These are phyloP conservation scores for Oscheius sp. DNA, from an alignment of 2,888 invertebrate species.

Conservation along the genomic window DNA sequence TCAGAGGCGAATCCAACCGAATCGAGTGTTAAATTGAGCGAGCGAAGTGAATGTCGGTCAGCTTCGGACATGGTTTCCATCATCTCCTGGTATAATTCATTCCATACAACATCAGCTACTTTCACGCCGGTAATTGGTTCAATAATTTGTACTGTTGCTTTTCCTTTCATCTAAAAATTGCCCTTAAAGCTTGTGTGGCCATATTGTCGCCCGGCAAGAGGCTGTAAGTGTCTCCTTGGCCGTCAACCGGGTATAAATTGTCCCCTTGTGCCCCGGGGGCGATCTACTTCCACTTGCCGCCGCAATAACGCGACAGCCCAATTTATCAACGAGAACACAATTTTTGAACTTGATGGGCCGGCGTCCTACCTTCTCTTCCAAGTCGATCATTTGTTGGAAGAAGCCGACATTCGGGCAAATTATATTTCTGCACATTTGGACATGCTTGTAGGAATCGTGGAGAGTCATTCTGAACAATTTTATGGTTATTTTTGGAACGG, in stretches of 20 bases:
- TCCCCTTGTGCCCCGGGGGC: constrained; percentile 45
- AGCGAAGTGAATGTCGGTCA: constrained; percentile 50
- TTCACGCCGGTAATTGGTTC: constrained; percentile 60
- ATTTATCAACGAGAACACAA: constrained; percentile 24
- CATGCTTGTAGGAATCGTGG: constrained; percentile 62
- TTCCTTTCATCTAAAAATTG: constrained; percentile 47
- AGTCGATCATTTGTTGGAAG: constrained; percentile 65
- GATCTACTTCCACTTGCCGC: constrained; percentile 12
- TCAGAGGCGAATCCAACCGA: constrained; percentile 41
- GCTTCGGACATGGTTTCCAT: constrained; percentile 57
- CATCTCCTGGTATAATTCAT: constrained; percentile 65
- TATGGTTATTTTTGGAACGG: not conserved
- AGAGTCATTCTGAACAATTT: constrained; percentile 53
- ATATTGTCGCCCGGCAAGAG: constrained; percentile 15
- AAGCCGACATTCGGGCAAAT: constrained; percentile 68
- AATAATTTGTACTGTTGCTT: constrained; percentile 55
- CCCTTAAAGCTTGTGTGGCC: not conserved
- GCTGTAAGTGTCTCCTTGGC: constrained; percentile 34
- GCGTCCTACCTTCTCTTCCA: constrained; percentile 55
- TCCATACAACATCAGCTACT: constrained; percentile 69
- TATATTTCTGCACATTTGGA: constrained; percentile 60
- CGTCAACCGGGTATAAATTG: constrained; percentile 41
- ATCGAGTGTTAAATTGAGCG: constrained; percentile 35
- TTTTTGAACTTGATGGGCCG: constrained; percentile 1
- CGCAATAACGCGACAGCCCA: constrained; percentile 19